Evolutionary conservation across 2,113 vertebrate species (phyloP), one percentile per base, ranked within the genome.

Genomic region (Hyperopisus bebe): DNA sequence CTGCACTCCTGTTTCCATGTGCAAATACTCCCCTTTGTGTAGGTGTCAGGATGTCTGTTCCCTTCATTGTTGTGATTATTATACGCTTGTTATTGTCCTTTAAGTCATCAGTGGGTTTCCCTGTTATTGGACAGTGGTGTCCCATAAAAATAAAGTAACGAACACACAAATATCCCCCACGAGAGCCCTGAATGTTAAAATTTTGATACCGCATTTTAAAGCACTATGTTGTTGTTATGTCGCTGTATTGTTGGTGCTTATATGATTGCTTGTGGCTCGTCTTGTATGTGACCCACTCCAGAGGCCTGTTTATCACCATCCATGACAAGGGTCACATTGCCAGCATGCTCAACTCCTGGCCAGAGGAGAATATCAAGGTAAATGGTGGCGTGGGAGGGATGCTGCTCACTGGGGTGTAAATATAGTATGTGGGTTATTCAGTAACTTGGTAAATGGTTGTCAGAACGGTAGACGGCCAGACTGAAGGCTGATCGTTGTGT

Each of bases 301-400:
- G 96, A 91, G 98, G 98, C 13, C 95, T 99, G 90, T 99, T 99
- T 92, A 99, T 99, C 93, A 99, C 98, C 92, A 97, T 99, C 94
- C 98, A 99, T 77, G 98, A 99, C 92, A 97, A 95, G 93, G 98
- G 98, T 55, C 98, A 99, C 93, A 96, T 99, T 88, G 97, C 97
- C 93, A 97, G 97, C 70, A 94, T 99, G 97, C 96, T 99, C 86
- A 97, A 98, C 94, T 98, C 98, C 89, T 99, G 98, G 98, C 98
- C 98, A 53, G 97, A 97, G 94, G 97, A 98, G 86, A 90, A 98
- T 92, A 97, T 99, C 92, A 99, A 98, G 97, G 98, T 99, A 94
- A 53, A 9, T 62, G 31, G 11, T 19, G 10, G 9, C 48, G 62
- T 17, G 58, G 58, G 55, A 39, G 27, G 24, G 48, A 50, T 27